phyloP scores from a whole-genome alignment of 1,140 invertebrate genomes.

The Zelostemma sp. region DNA sequence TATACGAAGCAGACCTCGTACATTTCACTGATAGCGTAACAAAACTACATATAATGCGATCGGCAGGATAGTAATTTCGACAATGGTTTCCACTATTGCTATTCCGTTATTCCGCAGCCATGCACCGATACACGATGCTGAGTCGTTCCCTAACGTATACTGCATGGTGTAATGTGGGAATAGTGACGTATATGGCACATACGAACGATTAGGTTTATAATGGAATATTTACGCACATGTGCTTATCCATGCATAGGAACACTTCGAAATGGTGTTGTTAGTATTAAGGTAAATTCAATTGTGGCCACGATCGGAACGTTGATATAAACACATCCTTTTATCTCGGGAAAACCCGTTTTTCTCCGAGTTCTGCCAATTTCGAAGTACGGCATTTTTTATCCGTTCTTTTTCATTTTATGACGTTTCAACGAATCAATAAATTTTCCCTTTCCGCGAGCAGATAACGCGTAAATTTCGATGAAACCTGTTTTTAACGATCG shows the following conservation, averaged over 20 bases:
- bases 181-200: slow-evolving; percentile 42
- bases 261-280: slow-evolving; percentile 41
- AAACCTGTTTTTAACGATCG: not conserved
- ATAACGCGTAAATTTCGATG: no score
- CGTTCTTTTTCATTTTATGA: no score
- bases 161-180: slow-evolving; percentile 36
- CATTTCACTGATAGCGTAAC: slow-evolving; percentile 45
- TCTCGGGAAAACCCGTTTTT: no score
- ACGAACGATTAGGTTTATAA: slow-evolving; percentile 49
- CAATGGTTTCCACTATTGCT: slow-evolving; percentile 47
- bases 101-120: slow-evolving; percentile 44
- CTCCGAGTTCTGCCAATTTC: not conserved
- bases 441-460: no score
- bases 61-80: slow-evolving; percentile 49
- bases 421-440: no score
- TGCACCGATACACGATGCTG: slow-evolving; percentile 47
- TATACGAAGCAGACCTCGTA: slow-evolving; percentile 21
- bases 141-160: slow-evolving; percentile 43
- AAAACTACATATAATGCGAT: slow-evolving; percentile 46
- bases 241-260: slow-evolving; percentile 43
- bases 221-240: slow-evolving; percentile 47
- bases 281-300: slow-evolving; percentile 21
- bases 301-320: no score
- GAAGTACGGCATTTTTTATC: no score
- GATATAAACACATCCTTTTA: not conserved